Percentiles rank a stretch among this genome's conserved stretches.
phyloP scores from a whole-genome alignment of 2,113 vertebrate genomes.

The Peromyscus californicus region DNA sequence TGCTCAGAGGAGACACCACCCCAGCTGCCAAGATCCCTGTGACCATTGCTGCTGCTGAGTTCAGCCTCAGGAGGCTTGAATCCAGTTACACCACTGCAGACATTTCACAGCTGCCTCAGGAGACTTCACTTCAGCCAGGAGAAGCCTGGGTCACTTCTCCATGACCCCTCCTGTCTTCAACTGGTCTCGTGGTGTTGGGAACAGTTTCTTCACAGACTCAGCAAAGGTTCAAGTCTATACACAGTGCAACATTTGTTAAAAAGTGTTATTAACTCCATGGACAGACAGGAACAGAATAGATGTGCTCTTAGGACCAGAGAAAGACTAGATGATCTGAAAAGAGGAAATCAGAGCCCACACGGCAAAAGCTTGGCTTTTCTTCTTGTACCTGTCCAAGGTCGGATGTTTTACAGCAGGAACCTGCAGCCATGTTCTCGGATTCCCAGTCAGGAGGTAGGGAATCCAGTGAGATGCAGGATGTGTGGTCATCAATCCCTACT shows the following conservation, averaged over 20 bases:
- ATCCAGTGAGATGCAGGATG: too few relatives aligned
- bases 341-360: not conserved
- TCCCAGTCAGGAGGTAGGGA: too few relatives aligned
- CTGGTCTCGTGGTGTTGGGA: accelerated
- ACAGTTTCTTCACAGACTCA: not conserved
- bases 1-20: not conserved
- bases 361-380: not conserved
- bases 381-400: too few relatives aligned
- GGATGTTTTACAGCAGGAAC: too few relatives aligned
- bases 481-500: too few relatives aligned
- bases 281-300: not conserved
- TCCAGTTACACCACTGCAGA: not conserved
- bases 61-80: not conserved
- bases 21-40: too few relatives aligned
- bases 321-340: not conserved
- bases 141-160: not conserved
- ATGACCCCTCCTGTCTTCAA: accelerated
- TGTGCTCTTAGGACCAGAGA: not conserved
- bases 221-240: too few relatives aligned
- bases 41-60: not conserved
- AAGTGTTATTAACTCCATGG: not conserved
- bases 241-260: too few relatives aligned
- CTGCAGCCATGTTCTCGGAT: too few relatives aligned
- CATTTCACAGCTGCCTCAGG: not conserved
- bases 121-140: not conserved